Percentiles rank a stretch among this genome's conserved stretches.
phyloP scores from a whole-genome alignment of 37 sponge, comb jelly and placozoan genomes.

The Hormiphora californensis region DNA sequence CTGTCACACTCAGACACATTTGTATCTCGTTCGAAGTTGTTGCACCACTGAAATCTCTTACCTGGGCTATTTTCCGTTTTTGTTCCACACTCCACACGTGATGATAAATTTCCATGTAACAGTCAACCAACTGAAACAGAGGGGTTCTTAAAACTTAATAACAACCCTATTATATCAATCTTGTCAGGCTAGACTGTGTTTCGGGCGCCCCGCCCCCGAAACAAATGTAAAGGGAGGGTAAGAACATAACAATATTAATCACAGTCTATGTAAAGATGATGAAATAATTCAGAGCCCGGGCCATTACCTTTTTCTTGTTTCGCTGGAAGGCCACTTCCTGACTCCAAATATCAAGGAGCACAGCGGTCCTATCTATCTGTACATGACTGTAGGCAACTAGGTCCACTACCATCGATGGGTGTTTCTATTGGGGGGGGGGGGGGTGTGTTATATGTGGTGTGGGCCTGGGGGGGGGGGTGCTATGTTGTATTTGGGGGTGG shows the following conservation, averaged over 20 bases:
- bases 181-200: too few species aligned
- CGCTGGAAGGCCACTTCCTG: constrained; percentile 50
- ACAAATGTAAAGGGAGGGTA: too few species aligned
- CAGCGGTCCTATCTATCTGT: constrained; percentile 39
- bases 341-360: constrained; percentile 36
- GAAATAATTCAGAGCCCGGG: too few species aligned
- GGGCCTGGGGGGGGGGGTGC: too few species aligned
- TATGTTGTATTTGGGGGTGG: too few species aligned
- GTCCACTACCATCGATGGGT: constrained; percentile 27
- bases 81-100: constrained; percentile 36
- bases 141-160: too few species aligned
- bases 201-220: too few species aligned
- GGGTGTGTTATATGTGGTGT: too few species aligned
- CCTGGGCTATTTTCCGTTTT: constrained; percentile 42
- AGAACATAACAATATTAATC: too few species aligned
- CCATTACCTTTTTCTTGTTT: constrained; percentile 54
- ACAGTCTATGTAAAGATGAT: too few species aligned
- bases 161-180: too few species aligned
- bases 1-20: too few species aligned
- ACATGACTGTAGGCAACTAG: constrained; percentile 21
- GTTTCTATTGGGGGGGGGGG: constrained; percentile 27
- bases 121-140: constrained; percentile 38
- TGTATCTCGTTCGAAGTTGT: neutral
- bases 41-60: neutral
- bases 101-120: constrained; percentile 40